Conservation (phyloP, 30 jellyfish, hydroid and myxozoan genomes). For the Aurelia sp. region DNA sequence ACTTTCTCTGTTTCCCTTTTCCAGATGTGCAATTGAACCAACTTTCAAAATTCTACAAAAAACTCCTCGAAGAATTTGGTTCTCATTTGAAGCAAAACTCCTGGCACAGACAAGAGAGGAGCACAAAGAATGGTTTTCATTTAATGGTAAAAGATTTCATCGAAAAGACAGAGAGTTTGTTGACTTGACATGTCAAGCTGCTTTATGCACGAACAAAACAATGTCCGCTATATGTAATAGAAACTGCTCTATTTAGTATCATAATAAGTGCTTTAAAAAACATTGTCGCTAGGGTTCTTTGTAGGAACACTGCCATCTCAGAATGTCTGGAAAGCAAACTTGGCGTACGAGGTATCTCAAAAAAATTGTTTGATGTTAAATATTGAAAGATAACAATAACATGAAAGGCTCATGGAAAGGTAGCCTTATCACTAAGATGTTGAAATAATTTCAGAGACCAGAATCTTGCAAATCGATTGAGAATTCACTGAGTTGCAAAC, state of each 20-base stretch:
- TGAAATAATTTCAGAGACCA: too few relatives aligned
- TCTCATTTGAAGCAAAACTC: slow-evolving; percentile 52
- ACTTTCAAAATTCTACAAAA: slow-evolving; percentile 9
- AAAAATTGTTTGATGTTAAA: too few relatives aligned
- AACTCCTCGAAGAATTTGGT: slow-evolving; percentile 30
- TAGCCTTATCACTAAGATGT: too few relatives aligned
- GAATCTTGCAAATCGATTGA: too few relatives aligned
- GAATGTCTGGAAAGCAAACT: too few relatives aligned
- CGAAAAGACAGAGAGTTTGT: slow-evolving; percentile 33
- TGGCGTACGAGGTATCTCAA: too few relatives aligned
- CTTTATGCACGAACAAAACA: slow-evolving; percentile 36
- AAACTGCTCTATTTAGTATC: not conserved
- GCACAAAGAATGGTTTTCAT: slow-evolving; percentile 13
- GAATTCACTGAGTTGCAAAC: too few relatives aligned
- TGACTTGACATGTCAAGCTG: slow-evolving; percentile 63
- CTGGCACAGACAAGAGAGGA: slow-evolving; percentile 4
- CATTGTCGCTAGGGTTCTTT: too few relatives aligned
- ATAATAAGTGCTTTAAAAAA: too few relatives aligned
- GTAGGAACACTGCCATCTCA: too few relatives aligned
- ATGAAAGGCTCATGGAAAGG: too few relatives aligned
- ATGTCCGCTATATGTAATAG: slow-evolving; percentile 45
- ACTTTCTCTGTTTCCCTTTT: not conserved
- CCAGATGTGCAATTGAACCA: slow-evolving; percentile 54
- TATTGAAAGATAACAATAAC: too few relatives aligned
- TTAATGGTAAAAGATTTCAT: slow-evolving; percentile 2